Conservation (phyloP, 35 echinoderm and acorn worm genomes). For the Chiridota heheva region DNA sequence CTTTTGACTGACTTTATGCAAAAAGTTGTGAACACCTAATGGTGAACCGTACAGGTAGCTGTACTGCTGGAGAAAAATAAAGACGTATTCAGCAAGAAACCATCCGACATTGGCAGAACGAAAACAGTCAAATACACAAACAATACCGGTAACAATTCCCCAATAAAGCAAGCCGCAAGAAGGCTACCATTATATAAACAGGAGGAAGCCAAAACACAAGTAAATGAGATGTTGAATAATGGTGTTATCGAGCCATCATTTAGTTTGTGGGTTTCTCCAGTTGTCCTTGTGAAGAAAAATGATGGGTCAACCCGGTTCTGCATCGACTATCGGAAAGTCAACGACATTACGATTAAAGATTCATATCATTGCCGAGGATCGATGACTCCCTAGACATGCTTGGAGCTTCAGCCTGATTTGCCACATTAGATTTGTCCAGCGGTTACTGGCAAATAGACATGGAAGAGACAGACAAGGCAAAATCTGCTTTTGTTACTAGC, state of each 20-base stretch:
- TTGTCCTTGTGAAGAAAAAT: conserved; percentile 61
- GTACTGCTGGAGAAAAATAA: no score
- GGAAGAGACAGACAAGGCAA: not conserved
- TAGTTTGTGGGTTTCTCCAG: conserved; percentile 47
- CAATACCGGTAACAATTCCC: not conserved
- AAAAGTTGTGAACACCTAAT: no score
- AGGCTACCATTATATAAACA: not conserved
- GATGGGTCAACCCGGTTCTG: conserved; percentile 53
- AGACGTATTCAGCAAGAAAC: no score
- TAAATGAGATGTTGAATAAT: conserved; percentile 6
- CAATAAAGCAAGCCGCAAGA: conserved; percentile 25
- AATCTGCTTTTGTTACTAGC: not conserved
- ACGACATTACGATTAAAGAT: conserved; percentile 43
- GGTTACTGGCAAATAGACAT: conserved; percentile 42
- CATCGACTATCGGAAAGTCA: conserved; percentile 53
- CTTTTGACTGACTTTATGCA: no score
- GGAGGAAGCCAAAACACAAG: conserved; percentile 13
- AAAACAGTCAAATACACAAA: no score
- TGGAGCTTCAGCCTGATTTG: conserved; percentile 22
- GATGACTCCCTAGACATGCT: conserved; percentile 37
- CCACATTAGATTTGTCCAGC: conserved; percentile 24
- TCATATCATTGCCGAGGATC: conserved; percentile 51
- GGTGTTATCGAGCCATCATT: conserved; percentile 42
- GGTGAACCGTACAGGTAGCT: no score
- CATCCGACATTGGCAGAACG: no score